These are phyloP conservation scores for Eueremaeus valkanovi DNA, from an alignment of 2,888 invertebrate genomes.

Conservation along the genomic window DNA sequence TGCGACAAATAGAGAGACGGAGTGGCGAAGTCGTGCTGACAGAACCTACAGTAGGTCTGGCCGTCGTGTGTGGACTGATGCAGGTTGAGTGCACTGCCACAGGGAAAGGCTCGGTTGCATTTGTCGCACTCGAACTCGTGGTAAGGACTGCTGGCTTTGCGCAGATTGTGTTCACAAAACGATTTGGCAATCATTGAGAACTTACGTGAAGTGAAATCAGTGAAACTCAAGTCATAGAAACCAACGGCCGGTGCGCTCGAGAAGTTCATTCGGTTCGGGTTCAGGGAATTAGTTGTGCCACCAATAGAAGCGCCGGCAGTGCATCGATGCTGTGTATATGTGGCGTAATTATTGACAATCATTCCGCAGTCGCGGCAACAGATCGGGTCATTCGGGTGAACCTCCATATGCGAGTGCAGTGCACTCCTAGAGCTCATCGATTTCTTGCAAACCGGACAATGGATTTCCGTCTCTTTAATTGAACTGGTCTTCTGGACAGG, in stretches of 20 bases:
- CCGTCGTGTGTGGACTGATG: slow-evolving; percentile 47
- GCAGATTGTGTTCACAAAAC: slow-evolving; percentile 63
- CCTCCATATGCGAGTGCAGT: slow-evolving; percentile 63
- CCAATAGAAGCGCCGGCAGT: slow-evolving; percentile 6
- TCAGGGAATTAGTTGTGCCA: background rate
- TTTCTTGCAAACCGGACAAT: slow-evolving; percentile 64
- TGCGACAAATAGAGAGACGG: slow-evolving; percentile 49
- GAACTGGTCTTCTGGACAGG: slow-evolving; percentile 50
- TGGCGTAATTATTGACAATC: slow-evolving; percentile 64
- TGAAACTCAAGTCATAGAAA: slow-evolving; percentile 61
- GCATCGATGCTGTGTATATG: slow-evolving; percentile 45
- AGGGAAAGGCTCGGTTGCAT: slow-evolving; percentile 53
- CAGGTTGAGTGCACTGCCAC: slow-evolving; percentile 51
- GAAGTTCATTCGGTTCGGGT: slow-evolving; percentile 39
- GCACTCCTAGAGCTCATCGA: slow-evolving; percentile 61
- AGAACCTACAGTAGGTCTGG: slow-evolving; percentile 50
- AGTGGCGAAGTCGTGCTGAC: slow-evolving; percentile 63
- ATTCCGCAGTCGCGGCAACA: slow-evolving; percentile 70
- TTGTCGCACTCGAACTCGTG: slow-evolving; percentile 51
- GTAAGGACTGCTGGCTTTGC: slow-evolving; percentile 50
- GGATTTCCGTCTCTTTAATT: slow-evolving; percentile 45
- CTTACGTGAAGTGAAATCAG: slow-evolving; percentile 75
- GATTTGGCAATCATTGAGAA: slow-evolving; percentile 72
- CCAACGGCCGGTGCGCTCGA: slow-evolving; percentile 39
- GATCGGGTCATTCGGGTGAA: slow-evolving; percentile 63